Evolutionary conservation across 2,113 vertebrate species (phyloP).

Genomic region (Xerus inauris): DNA sequence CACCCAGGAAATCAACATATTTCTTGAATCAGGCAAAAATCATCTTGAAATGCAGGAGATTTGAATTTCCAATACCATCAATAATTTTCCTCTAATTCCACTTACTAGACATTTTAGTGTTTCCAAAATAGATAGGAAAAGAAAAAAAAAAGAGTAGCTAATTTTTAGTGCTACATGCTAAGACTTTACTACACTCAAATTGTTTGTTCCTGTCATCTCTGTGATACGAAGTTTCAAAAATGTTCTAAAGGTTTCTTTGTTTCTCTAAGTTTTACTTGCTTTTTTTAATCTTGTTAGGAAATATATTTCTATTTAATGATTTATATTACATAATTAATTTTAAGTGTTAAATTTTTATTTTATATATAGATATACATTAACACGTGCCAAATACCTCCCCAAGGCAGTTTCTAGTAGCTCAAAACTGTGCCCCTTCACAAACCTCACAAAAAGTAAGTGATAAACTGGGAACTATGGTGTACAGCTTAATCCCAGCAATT

Average conservation of each 20-base stretch:
- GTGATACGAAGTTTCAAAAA: conserved; percentile 58
- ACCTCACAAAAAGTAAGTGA: no score
- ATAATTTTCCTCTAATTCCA: neutral
- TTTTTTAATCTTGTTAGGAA: neutral
- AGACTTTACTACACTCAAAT: conserved; percentile 38
- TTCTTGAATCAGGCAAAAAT: neutral
- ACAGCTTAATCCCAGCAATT: no score
- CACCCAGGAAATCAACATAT: neutral
- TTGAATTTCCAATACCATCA: neutral
- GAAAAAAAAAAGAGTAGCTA: neutral
- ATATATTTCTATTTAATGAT: neutral
- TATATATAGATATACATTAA: neutral
- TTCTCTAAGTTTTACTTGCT: neutral
- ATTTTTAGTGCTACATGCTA: neutral
- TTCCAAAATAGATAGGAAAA: neutral
- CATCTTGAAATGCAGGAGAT: neutral
- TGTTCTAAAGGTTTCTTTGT: neutral
- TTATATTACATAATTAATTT: conserved; percentile 46
- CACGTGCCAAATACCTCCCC: neutral
- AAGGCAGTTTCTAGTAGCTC: neutral
- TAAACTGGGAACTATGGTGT: no score
- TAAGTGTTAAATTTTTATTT: conserved; percentile 52
- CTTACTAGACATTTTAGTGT: neutral
- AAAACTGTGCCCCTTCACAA: no score
- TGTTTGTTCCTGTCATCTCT: neutral